Evolutionary conservation across 2,888 invertebrate species (phyloP), one percentile per base, ranked within the genome.

Genomic region (Taenaris catops): DNA sequence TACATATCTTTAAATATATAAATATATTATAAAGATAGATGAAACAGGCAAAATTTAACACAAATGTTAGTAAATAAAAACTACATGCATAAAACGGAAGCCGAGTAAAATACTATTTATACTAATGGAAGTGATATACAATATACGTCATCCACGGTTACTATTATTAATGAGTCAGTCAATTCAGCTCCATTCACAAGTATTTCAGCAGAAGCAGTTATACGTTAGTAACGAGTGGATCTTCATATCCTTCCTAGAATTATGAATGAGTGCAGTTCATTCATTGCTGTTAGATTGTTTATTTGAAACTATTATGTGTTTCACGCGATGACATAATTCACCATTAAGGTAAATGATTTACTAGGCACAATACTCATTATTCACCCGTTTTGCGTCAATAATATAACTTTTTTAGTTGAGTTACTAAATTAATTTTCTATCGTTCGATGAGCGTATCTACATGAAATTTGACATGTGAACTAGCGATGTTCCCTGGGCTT

Each of bases 241-340:
- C 46, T 41, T 35, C 23, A 31, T 21, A 36, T 36, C 34, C 37
- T 55, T 76, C 76, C 79, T 55, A 43, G 63, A 79, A 74, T 73
- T 54, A 51, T 48, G 38, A 59, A 58, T 58, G 63, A 52, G 62
- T 69, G 66, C 62, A 47, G 51, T 52, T 49, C 41, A 37, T 35
- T 12, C 37, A 32, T 34, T 9, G 27, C 38, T 38, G 48, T 60
- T 54, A 55, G 48, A 53, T 54, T 62, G n/a, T 14, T 14, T 14
- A 14, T 2, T 14, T 14, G 57, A 58, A 63, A 48, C 5, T 42
- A 36, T 64, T n/a, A 63, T 63, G 37, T 55, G 49, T 37, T 40
- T 47, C 45, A 45, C 34, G 16, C 31, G 33, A 38, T 51, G 46
- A 46, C 43, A 41, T 48, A 35, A 45, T 36, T 33, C 14, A 8